Percentiles rank a stretch among this genome's conserved stretches.
Conservation (phyloP, 1,140 invertebrate species). For the Drosophila busckii region DNA sequence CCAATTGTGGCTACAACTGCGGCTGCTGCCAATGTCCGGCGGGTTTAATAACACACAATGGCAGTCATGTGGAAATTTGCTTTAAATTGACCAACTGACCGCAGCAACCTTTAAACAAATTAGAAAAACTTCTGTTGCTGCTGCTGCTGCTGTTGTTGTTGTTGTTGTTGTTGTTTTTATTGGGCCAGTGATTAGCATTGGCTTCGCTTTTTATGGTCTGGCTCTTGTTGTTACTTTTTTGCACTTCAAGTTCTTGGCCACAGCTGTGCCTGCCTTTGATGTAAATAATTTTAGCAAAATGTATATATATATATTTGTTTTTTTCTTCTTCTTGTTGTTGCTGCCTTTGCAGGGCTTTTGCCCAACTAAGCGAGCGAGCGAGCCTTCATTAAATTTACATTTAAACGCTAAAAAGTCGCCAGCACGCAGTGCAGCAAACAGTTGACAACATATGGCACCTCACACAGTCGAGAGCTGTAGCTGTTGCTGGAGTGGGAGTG, state of each 20-base stretch:
- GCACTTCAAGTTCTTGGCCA: constrained; percentile 35
- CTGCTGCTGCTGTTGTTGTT: constrained; percentile 35
- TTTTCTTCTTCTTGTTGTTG: constrained; percentile 41
- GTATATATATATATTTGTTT: too few relatives aligned
- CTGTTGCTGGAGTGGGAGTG: background rate
- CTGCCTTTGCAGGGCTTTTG: background rate
- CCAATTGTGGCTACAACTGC: constrained; percentile 14
- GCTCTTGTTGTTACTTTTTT: constrained; percentile 9
- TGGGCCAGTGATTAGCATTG: constrained; percentile 46
- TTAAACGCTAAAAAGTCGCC: constrained; percentile 36
- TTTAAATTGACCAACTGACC: constrained; percentile 73
- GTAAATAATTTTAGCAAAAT: constrained; percentile 68
- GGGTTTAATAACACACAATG: constrained; percentile 50
- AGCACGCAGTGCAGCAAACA: constrained; percentile 34
- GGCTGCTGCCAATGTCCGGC: constrained; percentile 17
- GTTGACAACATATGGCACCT: constrained; percentile 73
- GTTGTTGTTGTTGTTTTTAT: constrained; percentile 19
- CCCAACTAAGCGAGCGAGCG: too few relatives aligned
- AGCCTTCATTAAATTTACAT: constrained; percentile 72
- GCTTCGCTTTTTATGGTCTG: constrained; percentile 11
- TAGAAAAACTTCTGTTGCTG: constrained; percentile 36
- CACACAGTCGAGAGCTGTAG: constrained; percentile 19
- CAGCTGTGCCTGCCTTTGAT: constrained; percentile 57
- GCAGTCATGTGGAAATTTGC: constrained; percentile 60
- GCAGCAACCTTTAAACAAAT: constrained; percentile 64